Conservation (phyloP, 2,888 invertebrate genomes). For the Volucella inflata region DNA sequence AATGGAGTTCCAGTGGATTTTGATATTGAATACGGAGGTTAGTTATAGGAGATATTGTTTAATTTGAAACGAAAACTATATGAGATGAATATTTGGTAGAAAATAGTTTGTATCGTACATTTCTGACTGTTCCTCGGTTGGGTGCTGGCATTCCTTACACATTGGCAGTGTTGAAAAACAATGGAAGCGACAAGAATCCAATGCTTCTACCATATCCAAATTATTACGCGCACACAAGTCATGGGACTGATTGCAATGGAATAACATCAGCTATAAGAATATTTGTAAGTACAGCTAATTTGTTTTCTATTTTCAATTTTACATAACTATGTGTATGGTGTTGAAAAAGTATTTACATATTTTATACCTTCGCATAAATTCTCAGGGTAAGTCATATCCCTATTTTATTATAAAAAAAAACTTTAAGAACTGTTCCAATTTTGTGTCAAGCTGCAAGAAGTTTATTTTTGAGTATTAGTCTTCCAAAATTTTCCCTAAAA, state of each 20-base stretch:
- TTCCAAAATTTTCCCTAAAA: no score
- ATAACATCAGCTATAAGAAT: constrained; percentile 90
- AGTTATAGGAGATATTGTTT: constrained; percentile 2
- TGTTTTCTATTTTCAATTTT: background rate
- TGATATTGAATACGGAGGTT: constrained; percentile 81
- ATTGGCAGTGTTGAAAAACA: constrained; percentile 86
- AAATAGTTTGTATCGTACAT: constrained; percentile 85
- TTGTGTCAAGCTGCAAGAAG: no score
- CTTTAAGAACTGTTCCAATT: no score
- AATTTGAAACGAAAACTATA: background rate
- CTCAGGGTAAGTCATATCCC: no score
- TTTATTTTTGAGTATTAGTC: no score
- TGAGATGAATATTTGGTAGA: constrained; percentile 62
- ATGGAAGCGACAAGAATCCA: constrained; percentile 79
- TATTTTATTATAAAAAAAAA: no score
- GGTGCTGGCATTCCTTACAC: constrained; percentile 89
- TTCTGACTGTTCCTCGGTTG: constrained; percentile 90
- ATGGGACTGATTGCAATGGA: constrained; percentile 86
- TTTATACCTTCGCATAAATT: no score
- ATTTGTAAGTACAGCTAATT: constrained; percentile 87
- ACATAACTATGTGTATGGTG: no score
- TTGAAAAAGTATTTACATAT: no score
- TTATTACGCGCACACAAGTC: constrained; percentile 86
- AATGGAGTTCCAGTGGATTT: constrained; percentile 86
- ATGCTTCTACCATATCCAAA: constrained; percentile 87